phyloP scores from a whole-genome alignment of 2,888 invertebrate genomes.

The Lasioglossum villosulum region DNA sequence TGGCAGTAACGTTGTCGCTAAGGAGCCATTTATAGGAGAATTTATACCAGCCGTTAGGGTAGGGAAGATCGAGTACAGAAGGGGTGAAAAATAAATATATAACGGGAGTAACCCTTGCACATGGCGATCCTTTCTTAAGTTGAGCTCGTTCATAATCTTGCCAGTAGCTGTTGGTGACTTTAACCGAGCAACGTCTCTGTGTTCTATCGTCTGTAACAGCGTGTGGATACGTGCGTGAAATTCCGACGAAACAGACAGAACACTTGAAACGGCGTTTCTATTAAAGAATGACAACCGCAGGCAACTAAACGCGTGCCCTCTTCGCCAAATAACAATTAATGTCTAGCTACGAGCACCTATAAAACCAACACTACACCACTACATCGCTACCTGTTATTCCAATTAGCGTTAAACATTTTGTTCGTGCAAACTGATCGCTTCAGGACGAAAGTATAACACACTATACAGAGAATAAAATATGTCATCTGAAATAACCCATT shows the following conservation, averaged over 20 bases:
- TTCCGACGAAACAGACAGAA: conserved; percentile 60
- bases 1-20: conserved; percentile 55
- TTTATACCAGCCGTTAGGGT: conserved; percentile 78
- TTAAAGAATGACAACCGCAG: conserved; percentile 66
- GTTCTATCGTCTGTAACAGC: conserved; percentile 68
- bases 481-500: too few species aligned
- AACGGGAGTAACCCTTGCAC: conserved; percentile 71
- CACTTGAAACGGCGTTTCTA: conserved; percentile 67
- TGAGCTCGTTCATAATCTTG: conserved; percentile 80
- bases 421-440: background rate
- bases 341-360: background rate
- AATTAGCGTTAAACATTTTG: background rate
- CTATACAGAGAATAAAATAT: too few species aligned
- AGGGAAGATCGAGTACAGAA: conserved; percentile 64
- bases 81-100: conserved; percentile 79
- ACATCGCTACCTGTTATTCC: background rate
- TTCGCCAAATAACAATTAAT: conserved; percentile 45
- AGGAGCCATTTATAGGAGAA: conserved; percentile 74
- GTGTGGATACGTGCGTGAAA: conserved; percentile 78
- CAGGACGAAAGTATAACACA: background rate
- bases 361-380: background rate
- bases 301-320: conserved; percentile 6
- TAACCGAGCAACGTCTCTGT: conserved; percentile 71
- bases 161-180: conserved; percentile 79
- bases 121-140: conserved; percentile 71